A percentile compares a stretch with the other conserved stretches of the same genome.
These are phyloP conservation scores for Ciconia maguari DNA, from an alignment of 2,113 vertebrate genomes.

Conservation along the genomic window DNA sequence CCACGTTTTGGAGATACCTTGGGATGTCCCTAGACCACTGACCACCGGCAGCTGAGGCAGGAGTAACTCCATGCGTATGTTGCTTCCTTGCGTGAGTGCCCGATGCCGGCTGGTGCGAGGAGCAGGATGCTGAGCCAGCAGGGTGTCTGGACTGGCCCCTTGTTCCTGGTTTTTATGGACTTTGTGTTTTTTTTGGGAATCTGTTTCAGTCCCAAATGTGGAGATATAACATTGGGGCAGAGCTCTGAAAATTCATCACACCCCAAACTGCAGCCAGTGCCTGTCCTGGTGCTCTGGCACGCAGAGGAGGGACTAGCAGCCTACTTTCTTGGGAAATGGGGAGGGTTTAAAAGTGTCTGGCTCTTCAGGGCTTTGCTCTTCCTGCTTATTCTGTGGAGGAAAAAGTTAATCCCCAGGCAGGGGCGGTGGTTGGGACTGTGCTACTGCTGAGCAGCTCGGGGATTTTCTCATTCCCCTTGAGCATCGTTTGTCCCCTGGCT, in stretches of 20 bases:
- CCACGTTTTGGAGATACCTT: not conserved
- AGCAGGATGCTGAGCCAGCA: not conserved
- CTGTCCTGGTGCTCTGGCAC: accelerated
- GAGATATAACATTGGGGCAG: not conserved
- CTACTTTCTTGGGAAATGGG: too few species aligned
- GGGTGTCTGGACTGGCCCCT: not conserved
- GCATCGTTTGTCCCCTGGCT: not conserved
- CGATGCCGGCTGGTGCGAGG: accelerated
- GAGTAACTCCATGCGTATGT: accelerated
- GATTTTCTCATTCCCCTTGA: not conserved
- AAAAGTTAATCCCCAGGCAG: not conserved
- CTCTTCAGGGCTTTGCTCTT: not conserved
- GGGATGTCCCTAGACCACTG: too few species aligned
- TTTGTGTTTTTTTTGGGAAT: not conserved
- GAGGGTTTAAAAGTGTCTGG: not conserved
- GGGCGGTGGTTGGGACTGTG: not conserved
- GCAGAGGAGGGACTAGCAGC: not conserved
- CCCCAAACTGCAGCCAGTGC: not conserved
- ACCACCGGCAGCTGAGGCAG: not conserved
- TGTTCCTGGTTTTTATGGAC: not conserved
- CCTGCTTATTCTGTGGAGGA: not conserved
- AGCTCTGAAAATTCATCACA: not conserved
- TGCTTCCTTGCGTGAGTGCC: too few species aligned
- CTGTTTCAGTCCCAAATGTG: not conserved
- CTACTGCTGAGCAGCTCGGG: not conserved